Evolutionary conservation across 2,888 invertebrate genomes (phyloP).

Genomic region (Heliothis peltigera): DNA sequence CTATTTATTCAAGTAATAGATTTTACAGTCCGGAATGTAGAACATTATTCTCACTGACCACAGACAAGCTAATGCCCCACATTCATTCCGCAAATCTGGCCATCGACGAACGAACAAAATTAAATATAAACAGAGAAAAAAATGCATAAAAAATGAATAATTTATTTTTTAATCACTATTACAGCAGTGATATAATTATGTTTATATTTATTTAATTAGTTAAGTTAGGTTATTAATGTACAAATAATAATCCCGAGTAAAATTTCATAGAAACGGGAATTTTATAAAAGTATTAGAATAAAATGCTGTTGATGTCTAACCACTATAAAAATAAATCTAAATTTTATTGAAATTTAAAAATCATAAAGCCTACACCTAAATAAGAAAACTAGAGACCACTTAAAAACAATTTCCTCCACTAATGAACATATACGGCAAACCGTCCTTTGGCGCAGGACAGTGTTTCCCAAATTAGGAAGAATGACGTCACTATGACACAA

Average conservation of each 20-base stretch:
- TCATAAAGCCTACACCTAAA: constrained; percentile 10
- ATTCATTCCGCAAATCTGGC: constrained; percentile 19
- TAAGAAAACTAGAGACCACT: constrained; percentile 22
- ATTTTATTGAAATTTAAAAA: too few species aligned
- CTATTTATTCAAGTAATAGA: not conserved
- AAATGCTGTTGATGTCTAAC: too few species aligned
- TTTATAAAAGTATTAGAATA: too few species aligned
- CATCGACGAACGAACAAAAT: constrained; percentile 3
- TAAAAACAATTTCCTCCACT: constrained; percentile 44
- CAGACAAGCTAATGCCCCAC: constrained; percentile 7
- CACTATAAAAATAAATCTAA: too few species aligned
- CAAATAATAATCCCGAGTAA: too few species aligned
- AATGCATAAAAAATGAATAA: too few species aligned
- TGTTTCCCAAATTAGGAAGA: constrained; percentile 54
- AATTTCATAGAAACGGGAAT: too few species aligned
- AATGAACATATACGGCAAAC: constrained; percentile 66
- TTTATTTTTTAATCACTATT: too few species aligned
- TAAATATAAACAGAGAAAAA: too few species aligned
- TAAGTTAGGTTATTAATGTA: too few species aligned
- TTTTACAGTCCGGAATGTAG: constrained; percentile 14
- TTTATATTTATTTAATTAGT: too few species aligned
- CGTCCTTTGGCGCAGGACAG: constrained; percentile 34
- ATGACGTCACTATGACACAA: constrained; percentile 59
- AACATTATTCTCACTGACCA: constrained; percentile 12
- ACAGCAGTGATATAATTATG: too few species aligned